A percentile compares a stretch with the other conserved stretches of the same genome.
Evolutionary conservation across 2,113 vertebrate species (phyloP).

Genomic region (Atherinomorus stipes): DNA sequence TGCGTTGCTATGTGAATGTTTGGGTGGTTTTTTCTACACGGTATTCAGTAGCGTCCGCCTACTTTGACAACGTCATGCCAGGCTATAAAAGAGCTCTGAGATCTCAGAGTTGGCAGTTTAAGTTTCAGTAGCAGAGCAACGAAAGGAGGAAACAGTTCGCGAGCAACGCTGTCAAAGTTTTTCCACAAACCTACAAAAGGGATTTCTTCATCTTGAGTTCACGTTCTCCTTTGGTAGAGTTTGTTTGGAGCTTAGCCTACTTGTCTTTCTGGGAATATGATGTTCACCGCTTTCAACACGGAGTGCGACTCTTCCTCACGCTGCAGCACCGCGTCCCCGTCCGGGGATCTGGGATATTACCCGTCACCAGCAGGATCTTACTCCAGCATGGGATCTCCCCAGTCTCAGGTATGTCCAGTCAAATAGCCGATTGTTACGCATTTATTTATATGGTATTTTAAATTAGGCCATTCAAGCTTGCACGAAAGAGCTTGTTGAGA

Average conservation of each 20-base stretch:
- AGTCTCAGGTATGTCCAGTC: conserved; percentile 86
- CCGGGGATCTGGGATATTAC: conserved; percentile 87
- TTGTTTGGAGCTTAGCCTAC: conserved; percentile 37
- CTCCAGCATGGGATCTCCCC: conserved; percentile 90
- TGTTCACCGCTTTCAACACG: conserved; percentile 90
- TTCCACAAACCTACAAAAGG: conserved; percentile 34
- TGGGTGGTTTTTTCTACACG: conserved; percentile 18
- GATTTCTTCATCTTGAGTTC: conserved; percentile 36
- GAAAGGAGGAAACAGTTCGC: neutral
- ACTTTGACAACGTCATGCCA: conserved; percentile 59
- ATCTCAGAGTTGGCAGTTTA: conserved; percentile 40
- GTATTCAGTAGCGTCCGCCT: neutral
- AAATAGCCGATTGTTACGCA: neutral
- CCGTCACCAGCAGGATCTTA: conserved; percentile 90
- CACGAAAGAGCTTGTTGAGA: neutral
- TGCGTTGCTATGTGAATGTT: conserved; percentile 35
- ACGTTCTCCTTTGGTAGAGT: conserved; percentile 7
- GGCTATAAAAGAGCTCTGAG: conserved; percentile 53
- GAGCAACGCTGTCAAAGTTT: conserved; percentile 9
- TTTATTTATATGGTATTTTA: too few relatives aligned
- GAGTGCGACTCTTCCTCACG: conserved; percentile 94
- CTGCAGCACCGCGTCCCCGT: conserved; percentile 95
- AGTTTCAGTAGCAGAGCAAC: conserved; percentile 56
- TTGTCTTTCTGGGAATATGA: conserved; percentile 71
- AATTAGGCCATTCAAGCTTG: neutral